Percentiles rank a stretch among this genome's conserved stretches.
Evolutionary conservation across 64 coral and sea anemone species (phyloP).

Genomic region (Anthopleura sola): DNA sequence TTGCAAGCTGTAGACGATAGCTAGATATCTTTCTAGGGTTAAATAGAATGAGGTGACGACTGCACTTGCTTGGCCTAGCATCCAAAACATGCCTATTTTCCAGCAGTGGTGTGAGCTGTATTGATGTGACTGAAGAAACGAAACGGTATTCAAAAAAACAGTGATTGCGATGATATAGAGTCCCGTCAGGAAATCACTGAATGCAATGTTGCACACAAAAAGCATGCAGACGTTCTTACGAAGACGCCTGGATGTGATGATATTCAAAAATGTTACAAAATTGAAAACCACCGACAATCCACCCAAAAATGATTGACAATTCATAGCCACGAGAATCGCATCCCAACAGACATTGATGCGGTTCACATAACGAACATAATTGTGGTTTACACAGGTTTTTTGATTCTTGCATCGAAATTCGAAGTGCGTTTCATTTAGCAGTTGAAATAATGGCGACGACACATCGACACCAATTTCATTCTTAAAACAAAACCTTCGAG

Average conservation of each 20-base stretch:
- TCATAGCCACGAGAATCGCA: neutral
- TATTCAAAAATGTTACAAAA: neutral
- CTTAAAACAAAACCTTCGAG: too few species aligned
- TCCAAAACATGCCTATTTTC: constrained; percentile 1
- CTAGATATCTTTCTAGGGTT: constrained; percentile 5
- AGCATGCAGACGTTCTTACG: neutral
- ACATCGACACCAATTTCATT: neutral
- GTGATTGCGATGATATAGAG: neutral
- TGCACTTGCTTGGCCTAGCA: constrained; percentile 4
- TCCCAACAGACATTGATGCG: neutral
- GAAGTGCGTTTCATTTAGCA: neutral
- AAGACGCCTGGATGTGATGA: neutral
- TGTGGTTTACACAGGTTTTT: neutral
- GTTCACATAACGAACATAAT: neutral
- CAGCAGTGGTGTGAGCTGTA: neutral
- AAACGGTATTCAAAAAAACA: neutral
- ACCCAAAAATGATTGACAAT: neutral
- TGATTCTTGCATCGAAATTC: neutral
- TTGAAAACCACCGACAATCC: neutral
- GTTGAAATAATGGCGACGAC: neutral
- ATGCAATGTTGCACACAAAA: neutral
- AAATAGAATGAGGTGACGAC: constrained; percentile 5
- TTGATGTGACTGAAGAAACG: neutral
- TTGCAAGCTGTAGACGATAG: neutral
- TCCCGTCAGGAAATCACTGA: constrained; percentile 1